Evolutionary conservation across 2,888 invertebrate genomes (phyloP).

Genomic region (Pristionchus japonicus): DNA sequence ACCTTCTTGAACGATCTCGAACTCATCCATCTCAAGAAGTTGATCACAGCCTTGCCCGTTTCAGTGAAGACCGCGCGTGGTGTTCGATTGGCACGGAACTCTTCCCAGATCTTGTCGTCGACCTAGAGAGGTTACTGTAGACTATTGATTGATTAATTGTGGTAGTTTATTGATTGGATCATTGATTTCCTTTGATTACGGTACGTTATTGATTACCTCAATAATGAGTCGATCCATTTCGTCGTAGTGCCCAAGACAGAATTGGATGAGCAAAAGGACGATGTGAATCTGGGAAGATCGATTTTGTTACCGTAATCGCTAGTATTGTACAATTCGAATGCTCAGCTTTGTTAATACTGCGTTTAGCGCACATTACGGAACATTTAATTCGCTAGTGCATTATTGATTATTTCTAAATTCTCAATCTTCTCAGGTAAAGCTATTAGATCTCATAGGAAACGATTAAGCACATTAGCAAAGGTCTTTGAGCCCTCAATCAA

Average conservation of each 20-base stretch:
- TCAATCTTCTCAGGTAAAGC: no score
- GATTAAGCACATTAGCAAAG: no score
- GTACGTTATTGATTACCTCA: background rate
- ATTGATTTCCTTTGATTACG: background rate
- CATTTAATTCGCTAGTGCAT: no score
- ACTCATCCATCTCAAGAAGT: background rate
- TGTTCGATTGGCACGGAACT: background rate
- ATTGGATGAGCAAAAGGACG: constrained; percentile 41
- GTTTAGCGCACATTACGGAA: no score
- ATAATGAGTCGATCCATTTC: background rate
- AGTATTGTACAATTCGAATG: background rate
- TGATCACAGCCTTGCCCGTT: background rate
- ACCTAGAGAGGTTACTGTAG: background rate
- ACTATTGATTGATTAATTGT: no score
- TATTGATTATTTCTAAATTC: no score
- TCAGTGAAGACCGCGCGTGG: background rate
- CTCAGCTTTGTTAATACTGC: background rate
- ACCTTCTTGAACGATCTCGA: constrained; percentile 35
- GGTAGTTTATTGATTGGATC: background rate
- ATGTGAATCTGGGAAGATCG: constrained; percentile 21
- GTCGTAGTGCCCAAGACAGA: constrained; percentile 13
- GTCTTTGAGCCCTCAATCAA: no score
- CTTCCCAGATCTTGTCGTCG: background rate
- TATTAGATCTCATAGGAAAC: no score
- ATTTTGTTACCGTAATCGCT: background rate